A percentile compares a stretch with the other conserved stretches of the same genome.
These are phyloP conservation scores for Parauchenoglanis punctatus DNA, from an alignment of 2,797 vertebrate species.

Conservation along the genomic window DNA sequence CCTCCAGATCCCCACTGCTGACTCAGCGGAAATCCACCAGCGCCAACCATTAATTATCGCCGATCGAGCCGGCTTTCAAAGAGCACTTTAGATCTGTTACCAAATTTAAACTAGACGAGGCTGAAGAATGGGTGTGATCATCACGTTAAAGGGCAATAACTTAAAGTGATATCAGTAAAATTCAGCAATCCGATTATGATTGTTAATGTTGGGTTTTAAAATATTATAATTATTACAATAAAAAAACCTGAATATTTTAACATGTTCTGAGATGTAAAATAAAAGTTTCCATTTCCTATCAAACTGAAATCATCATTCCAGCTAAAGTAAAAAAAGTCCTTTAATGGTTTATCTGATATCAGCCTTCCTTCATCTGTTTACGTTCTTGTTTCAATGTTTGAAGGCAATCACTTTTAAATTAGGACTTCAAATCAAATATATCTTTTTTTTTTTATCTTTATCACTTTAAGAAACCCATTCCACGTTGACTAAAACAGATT, in stretches of 20 bases:
- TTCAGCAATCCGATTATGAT: not conserved
- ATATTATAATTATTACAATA: not conserved
- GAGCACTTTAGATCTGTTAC: slow-evolving; percentile 22
- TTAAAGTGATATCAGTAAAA: not conserved
- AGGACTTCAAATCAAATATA: not conserved
- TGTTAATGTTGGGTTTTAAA: not conserved
- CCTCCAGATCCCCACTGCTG: slow-evolving; percentile 34
- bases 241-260: not conserved
- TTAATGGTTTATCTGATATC: not conserved
- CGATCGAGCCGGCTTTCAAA: slow-evolving; percentile 20
- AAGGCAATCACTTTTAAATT: not conserved
- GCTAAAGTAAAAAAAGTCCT: not conserved
- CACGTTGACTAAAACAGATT: not conserved
- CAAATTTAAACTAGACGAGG: slow-evolving; percentile 23
- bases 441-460: not conserved
- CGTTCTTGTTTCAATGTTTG: not conserved
- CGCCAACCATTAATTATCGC: slow-evolving; percentile 49
- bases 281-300: not conserved
- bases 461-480: not conserved
- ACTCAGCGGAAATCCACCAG: slow-evolving; percentile 25
- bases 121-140: not conserved
- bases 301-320: not conserved
- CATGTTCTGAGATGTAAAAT: not conserved
- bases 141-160: not conserved
- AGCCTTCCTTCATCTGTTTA: not conserved